A percentile compares a stretch with the other conserved stretches of the same genome.
These are phyloP conservation scores for Sepiola atlantica DNA, from an alignment of 2,888 invertebrate genomes.

Conservation along the genomic window DNA sequence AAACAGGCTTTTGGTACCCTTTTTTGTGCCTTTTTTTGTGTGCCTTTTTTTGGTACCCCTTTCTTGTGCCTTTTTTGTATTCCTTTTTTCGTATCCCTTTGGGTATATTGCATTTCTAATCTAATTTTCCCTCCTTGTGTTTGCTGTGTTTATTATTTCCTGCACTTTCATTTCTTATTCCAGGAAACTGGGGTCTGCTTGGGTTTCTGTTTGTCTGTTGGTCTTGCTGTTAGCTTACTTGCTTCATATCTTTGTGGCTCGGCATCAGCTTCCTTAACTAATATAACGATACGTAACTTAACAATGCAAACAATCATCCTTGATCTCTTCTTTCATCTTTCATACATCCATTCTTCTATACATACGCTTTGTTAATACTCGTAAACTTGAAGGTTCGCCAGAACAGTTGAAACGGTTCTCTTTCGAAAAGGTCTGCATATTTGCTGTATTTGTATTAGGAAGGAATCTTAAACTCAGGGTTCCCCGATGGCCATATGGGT, in stretches of 20 bases:
- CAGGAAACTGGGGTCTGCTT: constrained; percentile 1
- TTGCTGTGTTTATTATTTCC: neutral
- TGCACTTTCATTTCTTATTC: constrained; percentile 32
- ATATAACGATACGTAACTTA: neutral
- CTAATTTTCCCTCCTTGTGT: neutral
- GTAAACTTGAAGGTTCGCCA: too few relatives aligned
- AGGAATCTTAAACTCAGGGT: too few relatives aligned
- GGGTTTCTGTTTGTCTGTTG: constrained; percentile 21
- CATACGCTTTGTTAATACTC: too few relatives aligned
- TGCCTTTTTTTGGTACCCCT: neutral
- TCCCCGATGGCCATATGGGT: too few relatives aligned
- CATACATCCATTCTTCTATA: neutral
- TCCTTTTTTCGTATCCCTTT: too few relatives aligned
- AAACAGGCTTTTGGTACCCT: neutral
- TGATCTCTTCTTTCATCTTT: neutral
- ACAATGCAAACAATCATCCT: neutral
- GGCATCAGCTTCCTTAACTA: neutral
- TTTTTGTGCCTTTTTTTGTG: too few relatives aligned
- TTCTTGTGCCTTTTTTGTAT: too few relatives aligned
- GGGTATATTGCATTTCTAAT: neutral
- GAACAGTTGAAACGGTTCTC: too few relatives aligned
- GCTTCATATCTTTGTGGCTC: neutral
- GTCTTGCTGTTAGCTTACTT: constrained; percentile 32
- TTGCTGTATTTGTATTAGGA: too few relatives aligned
- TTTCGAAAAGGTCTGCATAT: too few relatives aligned